Evolutionary conservation across 1,140 invertebrate species (phyloP).

Genomic region (Drosophila nigrodunni): DNA sequence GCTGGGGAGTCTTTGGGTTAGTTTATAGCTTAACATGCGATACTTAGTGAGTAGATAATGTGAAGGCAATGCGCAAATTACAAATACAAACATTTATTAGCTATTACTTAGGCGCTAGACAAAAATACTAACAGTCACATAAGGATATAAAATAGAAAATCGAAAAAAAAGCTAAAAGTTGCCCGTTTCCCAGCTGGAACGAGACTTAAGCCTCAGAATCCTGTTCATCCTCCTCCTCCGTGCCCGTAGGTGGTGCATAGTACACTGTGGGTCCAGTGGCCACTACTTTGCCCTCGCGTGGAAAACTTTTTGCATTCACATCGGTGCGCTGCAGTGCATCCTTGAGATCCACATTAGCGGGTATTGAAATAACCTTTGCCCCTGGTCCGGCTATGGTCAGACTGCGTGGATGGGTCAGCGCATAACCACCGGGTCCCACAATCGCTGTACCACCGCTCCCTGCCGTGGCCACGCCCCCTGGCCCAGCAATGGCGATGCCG

Average conservation of each 20-base stretch:
- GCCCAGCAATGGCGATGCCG: conserved; percentile 90
- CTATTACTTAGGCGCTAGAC: conserved; percentile 49
- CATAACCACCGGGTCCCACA: conserved; percentile 89
- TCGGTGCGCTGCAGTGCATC: conserved; percentile 76
- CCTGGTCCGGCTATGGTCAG: conserved; percentile 89
- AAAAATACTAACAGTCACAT: conserved; percentile 58
- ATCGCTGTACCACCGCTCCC: conserved; percentile 90
- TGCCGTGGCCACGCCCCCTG: conserved; percentile 90
- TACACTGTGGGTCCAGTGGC: conserved; percentile 89
- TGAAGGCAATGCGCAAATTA: conserved; percentile 70
- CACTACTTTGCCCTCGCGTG: conserved; percentile 87
- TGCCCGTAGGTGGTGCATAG: conserved; percentile 85
- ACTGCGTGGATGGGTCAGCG: conserved; percentile 89
- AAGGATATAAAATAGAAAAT: conserved; percentile 45
- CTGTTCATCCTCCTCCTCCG: conserved; percentile 12
- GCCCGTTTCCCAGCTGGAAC: neutral
- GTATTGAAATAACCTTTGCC: conserved; percentile 87
- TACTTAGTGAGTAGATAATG: neutral
- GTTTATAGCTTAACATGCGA: conserved; percentile 1
- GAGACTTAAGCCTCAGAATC: conserved; percentile 55
- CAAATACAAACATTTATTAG: conserved; percentile 74
- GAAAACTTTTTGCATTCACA: conserved; percentile 65
- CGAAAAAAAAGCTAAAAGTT: conserved; percentile 1
- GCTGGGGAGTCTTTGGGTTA: conserved; percentile 16
- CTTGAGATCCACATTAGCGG: conserved; percentile 86